Percentiles rank a stretch among this genome's conserved stretches.
These are phyloP conservation scores for Carcharodon carcharias DNA, from an alignment of 2,797 vertebrate species.

Conservation along the genomic window DNA sequence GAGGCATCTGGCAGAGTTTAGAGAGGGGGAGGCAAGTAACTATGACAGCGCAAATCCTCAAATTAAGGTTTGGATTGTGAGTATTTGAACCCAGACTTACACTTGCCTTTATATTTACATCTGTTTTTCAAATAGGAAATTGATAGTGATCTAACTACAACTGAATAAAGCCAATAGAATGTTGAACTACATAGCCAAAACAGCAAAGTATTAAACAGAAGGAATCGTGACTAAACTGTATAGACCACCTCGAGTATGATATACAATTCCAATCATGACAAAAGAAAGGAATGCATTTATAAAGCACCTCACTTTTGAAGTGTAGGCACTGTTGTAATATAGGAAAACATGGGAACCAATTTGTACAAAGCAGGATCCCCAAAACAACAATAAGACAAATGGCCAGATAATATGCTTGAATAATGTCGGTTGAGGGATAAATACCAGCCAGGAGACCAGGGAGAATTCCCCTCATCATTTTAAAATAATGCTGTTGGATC, in stretches of 20 bases:
- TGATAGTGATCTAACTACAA: conserved; percentile 4
- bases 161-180: neutral
- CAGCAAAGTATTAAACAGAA: neutral
- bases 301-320: neutral
- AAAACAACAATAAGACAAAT: neutral
- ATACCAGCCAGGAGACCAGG: neutral
- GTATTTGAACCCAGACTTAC: neutral
- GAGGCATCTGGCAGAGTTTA: neutral
- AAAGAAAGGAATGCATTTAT: neutral
- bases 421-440: neutral
- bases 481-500: neutral
- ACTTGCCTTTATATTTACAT: neutral
- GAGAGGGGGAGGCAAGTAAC: neutral
- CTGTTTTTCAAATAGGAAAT: conserved; percentile 20
- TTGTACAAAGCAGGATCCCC: neutral
- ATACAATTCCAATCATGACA: neutral
- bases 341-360: neutral
- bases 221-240: neutral
- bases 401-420: neutral
- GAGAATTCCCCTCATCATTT: neutral
- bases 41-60: neutral
- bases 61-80: neutral
- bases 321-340: neutral
- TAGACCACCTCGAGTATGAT: neutral
- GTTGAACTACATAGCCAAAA: neutral